Base-by-base conservation (phyloP, 2,113 vertebrate genomes). In the Prinia subflava region DNA sequence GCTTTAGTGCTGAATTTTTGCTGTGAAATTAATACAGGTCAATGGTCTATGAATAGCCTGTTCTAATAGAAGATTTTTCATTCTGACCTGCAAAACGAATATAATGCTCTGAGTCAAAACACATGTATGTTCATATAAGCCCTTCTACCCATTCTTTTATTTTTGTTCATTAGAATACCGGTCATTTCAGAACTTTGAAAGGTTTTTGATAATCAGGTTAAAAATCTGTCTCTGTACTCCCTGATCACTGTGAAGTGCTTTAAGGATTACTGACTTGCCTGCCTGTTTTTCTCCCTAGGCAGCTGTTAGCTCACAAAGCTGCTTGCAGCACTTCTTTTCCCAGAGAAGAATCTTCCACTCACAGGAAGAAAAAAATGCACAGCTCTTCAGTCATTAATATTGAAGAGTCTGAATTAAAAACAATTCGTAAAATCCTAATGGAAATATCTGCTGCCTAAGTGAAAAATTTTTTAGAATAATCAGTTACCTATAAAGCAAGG, bases 321-420 rank as follows among this genome's bases (percentile, higher is more conserved):
- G 56, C 47, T 80, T 83, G 92, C 49, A 76, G 67, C 71, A 25
- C 23, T 92, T 96, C 33, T 88, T 95, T 86, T 92, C 76, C 31
- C 35, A 52, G 63, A 90, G 47, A 83, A 81, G 46, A 80, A 75
- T 75, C 62, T 77, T 81, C 47, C 33, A 80, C 82, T 50, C 11
- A 74, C 37, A 41, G 57, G 52, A 82, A 87, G 37, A 33, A 71
- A 74, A 70, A 71, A 77, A 31, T 21, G 23, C 27, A 56, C 33
- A 63, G 59, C 44, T 94, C 56, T 65, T 74, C 44, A 76, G 77
- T 94, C 81, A 74, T 87, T 81, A 64, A 35, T 77, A 89, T n/a
- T 33, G 35, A 65, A 39, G 16, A 21, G 15, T 41, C 37, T 76
- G 37, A 82, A 73, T 56, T 85, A 74, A 89, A 85, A 93, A 13